Conservation (phyloP, 2,797 vertebrate genomes). For the Micropoecilia bifurca region DNA sequence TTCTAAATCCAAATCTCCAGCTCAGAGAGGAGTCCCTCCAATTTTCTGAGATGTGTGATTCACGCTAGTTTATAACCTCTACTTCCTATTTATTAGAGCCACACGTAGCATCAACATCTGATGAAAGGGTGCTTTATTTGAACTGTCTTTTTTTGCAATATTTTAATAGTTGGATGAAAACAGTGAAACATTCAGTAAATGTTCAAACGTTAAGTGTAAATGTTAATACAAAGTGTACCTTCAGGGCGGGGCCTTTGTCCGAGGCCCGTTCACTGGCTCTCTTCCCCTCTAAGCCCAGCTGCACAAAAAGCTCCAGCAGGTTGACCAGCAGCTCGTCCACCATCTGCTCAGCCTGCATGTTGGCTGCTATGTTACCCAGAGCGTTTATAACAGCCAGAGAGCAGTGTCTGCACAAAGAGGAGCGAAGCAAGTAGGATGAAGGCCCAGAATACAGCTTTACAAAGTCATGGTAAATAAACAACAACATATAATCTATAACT, state of each 20-base stretch:
- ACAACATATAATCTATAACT: background rate
- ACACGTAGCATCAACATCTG: no score
- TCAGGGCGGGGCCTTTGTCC: conserved; percentile 94
- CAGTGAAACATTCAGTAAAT: background rate
- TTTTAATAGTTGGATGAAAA: no score
- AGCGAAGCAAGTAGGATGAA: background rate
- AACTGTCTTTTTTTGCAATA: no score
- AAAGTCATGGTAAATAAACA: background rate
- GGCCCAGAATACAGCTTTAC: background rate
- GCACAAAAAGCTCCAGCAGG: conserved; percentile 96
- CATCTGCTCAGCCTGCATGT: conserved; percentile 94
- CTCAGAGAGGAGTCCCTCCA: no score
- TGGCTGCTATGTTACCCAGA: conserved; percentile 96
- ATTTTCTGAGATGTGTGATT: no score
- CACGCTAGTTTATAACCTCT: no score
- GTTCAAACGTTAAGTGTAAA: background rate
- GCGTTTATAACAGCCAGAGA: conserved; percentile 97
- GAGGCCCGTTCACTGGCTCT: conserved; percentile 94
- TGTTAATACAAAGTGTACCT: conserved; percentile 77
- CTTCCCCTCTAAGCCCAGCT: conserved; percentile 96
- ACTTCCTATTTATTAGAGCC: no score
- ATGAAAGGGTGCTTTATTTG: no score
- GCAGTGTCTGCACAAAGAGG: conserved; percentile 86
- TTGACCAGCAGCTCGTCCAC: conserved; percentile 98
- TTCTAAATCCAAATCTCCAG: no score